These are phyloP conservation scores for Chlorops oryzae DNA, from an alignment of 1,140 invertebrate species.

Conservation along the genomic window DNA sequence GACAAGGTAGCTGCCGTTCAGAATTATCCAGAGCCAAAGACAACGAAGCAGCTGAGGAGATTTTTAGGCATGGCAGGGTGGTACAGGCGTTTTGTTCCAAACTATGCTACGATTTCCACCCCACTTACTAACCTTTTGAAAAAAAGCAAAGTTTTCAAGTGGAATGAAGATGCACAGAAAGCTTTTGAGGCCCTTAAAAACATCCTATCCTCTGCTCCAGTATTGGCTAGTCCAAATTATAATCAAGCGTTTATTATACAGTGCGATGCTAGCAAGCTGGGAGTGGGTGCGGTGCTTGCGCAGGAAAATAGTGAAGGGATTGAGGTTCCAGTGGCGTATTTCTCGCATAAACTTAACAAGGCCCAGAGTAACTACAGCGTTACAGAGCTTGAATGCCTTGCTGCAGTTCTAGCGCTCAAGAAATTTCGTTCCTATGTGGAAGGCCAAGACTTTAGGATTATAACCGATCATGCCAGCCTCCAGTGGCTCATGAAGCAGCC, in stretches of 20 bases:
- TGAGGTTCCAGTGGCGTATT: constrained; percentile 15
- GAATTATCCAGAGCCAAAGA: constrained; percentile 11
- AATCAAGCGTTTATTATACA: constrained; percentile 14
- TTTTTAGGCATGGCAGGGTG: constrained; percentile 49
- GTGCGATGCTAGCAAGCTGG: constrained; percentile 9
- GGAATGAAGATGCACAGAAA: constrained; percentile 1
- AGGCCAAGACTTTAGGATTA: constrained; percentile 38
- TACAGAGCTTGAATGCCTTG: constrained; percentile 48
- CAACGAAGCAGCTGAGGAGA: constrained; percentile 37
- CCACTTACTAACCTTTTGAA: constrained; percentile 24
- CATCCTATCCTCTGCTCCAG: constrained; percentile 13
- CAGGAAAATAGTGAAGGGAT: constrained; percentile 28
- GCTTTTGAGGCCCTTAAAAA: constrained; percentile 20
- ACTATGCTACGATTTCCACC: constrained; percentile 29
- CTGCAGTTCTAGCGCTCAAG: constrained; percentile 43
- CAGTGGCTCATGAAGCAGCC: constrained; percentile 25
- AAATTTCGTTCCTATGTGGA: constrained; percentile 48
- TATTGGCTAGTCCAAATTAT: constrained; percentile 25
- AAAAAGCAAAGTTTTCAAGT: constrained; percentile 5
- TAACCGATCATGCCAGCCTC: constrained; percentile 32
- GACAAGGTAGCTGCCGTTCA: constrained; percentile 20
- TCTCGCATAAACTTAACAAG: constrained; percentile 14
- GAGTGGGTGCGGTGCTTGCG: constrained; percentile 24
- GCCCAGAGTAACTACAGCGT: constrained; percentile 19
- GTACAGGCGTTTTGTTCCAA: constrained; percentile 38